phyloP scores from a whole-genome alignment of 2,888 invertebrate genomes.

The Eugnorisma glareosa region DNA sequence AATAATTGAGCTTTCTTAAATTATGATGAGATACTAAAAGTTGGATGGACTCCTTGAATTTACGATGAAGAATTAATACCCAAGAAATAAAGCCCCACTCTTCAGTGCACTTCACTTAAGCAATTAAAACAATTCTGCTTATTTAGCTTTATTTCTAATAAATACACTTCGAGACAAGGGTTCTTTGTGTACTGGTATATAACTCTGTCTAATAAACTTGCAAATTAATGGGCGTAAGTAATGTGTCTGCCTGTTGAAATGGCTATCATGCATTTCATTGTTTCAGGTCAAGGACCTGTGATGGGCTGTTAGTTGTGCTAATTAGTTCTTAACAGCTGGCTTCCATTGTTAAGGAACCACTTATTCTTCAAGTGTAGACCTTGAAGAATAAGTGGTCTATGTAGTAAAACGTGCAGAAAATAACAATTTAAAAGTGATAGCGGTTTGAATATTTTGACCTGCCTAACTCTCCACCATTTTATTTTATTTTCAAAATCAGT shows the following conservation, averaged over 20 bases:
- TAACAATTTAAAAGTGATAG: not conserved
- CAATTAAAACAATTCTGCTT: conserved; percentile 34
- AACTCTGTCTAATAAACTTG: conserved; percentile 44
- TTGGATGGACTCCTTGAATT: not conserved
- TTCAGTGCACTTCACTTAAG: conserved; percentile 3
- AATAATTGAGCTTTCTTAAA: too few species aligned
- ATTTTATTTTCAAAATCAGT: not conserved
- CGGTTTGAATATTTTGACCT: not conserved
- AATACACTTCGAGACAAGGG: conserved; percentile 42
- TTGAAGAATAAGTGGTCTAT: not conserved
- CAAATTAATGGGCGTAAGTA: conserved; percentile 48
- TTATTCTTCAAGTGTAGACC: not conserved
- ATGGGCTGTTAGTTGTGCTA: conserved; percentile 16
- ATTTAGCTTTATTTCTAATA: conserved; percentile 45
- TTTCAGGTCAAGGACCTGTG: conserved; percentile 33
- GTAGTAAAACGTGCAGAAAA: not conserved
- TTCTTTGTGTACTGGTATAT: conserved; percentile 48
- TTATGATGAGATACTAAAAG: too few species aligned
- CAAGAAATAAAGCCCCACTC: not conserved
- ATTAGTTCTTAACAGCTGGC: conserved; percentile 22
- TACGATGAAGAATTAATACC: not conserved
- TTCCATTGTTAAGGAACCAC: conserved; percentile 10
- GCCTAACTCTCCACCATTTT: rapidly evolving
- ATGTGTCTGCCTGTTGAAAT: conserved; percentile 55
- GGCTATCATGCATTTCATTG: conserved; percentile 51